Evolutionary conservation across 2,113 vertebrate species (phyloP).

Genomic region (Lethenteron reissneri): DNA sequence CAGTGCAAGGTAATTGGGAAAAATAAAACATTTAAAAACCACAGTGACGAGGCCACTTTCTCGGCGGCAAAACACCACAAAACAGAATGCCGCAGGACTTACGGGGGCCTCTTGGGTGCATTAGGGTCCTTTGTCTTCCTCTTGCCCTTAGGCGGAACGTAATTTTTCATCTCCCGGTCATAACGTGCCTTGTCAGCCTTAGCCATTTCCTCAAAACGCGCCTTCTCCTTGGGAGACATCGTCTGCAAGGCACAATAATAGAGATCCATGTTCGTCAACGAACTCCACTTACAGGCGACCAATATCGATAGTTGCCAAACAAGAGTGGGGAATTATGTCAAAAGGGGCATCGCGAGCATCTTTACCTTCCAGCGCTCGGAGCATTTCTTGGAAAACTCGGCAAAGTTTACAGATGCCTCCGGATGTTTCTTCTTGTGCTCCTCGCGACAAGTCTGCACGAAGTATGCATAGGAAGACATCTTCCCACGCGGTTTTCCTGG

Average conservation of each 20-base stretch:
- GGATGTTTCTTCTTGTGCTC: slow-evolving; percentile 64
- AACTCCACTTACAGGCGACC: no score
- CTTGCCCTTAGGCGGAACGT: slow-evolving; percentile 64
- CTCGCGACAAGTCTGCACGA: slow-evolving; percentile 56
- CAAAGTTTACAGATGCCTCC: slow-evolving; percentile 52
- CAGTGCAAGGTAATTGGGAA: neutral
- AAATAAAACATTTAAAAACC: neutral
- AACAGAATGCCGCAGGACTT: slow-evolving; percentile 18
- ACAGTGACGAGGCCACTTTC: neutral
- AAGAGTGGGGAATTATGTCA: no score
- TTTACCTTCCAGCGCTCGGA: slow-evolving; percentile 42
- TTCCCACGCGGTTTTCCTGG: slow-evolving; percentile 66
- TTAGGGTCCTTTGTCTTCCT: slow-evolving; percentile 89
- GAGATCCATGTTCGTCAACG: no score
- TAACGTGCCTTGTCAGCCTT: slow-evolving; percentile 78
- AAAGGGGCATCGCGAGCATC: no score
- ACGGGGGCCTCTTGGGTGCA: slow-evolving; percentile 95
- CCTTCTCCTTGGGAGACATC: slow-evolving; percentile 84
- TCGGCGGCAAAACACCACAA: fast-evolving
- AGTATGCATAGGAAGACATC: slow-evolving; percentile 65
- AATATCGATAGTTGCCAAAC: no score
- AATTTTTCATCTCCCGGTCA: slow-evolving; percentile 85
- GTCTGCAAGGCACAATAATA: slow-evolving; percentile 24
- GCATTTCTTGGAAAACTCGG: slow-evolving; percentile 60
- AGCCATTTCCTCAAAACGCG: slow-evolving; percentile 89